phyloP scores from a whole-genome alignment of 2,797 vertebrate species.

The Pipistrellus kuhlii region DNA sequence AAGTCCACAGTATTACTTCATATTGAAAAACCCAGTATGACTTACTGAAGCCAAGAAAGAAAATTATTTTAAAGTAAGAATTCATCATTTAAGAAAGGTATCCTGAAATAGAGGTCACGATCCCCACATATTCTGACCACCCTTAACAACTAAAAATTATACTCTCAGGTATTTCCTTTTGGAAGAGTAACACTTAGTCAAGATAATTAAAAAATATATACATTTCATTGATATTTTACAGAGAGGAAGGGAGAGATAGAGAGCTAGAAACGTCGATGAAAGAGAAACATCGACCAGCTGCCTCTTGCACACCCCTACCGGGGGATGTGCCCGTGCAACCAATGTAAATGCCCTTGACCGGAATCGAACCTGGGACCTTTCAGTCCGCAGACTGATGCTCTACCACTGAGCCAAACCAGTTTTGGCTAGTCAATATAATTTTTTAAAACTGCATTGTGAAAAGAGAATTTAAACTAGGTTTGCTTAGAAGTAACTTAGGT shows the following conservation, averaged over 20 bases:
- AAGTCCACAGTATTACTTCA: background rate
- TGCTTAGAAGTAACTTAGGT: background rate
- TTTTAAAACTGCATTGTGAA: background rate
- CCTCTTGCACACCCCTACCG: too few relatives aligned
- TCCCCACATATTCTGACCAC: background rate
- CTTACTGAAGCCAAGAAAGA: background rate
- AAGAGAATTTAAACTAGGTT: slow-evolving; percentile 16
- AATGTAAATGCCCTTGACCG: too few relatives aligned
- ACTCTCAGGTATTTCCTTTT: background rate
- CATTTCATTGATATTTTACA: too few relatives aligned
- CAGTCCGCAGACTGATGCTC: too few relatives aligned
- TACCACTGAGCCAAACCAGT: too few relatives aligned
- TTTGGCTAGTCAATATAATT: background rate
- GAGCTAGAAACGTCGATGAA: too few relatives aligned
- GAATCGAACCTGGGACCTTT: too few relatives aligned
- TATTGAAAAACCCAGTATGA: background rate
- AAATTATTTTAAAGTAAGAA: slow-evolving; percentile 43
- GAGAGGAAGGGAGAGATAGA: too few relatives aligned
- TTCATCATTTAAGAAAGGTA: background rate
- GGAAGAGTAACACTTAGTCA: background rate
- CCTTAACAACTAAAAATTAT: background rate
- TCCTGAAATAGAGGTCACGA: background rate
- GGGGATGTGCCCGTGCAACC: too few relatives aligned
- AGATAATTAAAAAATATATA: background rate
- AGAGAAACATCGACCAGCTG: too few relatives aligned